phyloP scores from a whole-genome alignment of 2,888 invertebrate genomes.

The Pyrochroa serraticornis region DNA sequence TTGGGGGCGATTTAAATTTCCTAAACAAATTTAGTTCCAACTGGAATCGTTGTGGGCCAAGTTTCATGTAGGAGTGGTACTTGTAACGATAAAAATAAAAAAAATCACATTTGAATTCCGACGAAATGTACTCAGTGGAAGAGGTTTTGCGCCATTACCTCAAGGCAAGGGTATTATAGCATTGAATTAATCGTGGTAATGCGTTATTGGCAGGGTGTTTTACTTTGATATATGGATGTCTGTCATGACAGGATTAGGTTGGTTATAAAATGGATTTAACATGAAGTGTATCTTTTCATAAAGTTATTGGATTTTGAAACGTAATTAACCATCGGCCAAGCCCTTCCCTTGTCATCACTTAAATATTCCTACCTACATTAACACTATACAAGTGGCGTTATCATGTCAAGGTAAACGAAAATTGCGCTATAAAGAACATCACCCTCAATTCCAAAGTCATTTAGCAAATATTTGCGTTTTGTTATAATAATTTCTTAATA shows the following conservation, averaged over 20 bases:
- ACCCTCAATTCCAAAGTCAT: neutral
- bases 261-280: constrained; percentile 39
- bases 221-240: constrained; percentile 50
- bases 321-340: constrained; percentile 42
- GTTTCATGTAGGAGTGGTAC: no score
- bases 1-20: no score
- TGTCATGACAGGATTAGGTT: constrained; percentile 47
- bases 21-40: no score
- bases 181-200: constrained; percentile 49
- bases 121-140: neutral
- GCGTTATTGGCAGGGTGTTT: constrained; percentile 50
- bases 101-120: neutral
- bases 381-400: constrained; percentile 4
- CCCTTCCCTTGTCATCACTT: constrained; percentile 36
- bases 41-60: no score
- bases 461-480: no score
- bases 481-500: no score
- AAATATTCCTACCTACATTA: constrained; percentile 21
- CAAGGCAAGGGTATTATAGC: neutral
- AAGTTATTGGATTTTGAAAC: constrained; percentile 44
- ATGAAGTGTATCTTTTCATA: constrained; percentile 38
- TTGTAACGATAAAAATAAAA: no score
- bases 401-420: constrained; percentile 18
- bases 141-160: neutral
- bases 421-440: constrained; percentile 2